Percentiles rank a stretch among this genome's conserved stretches.
Conservation (phyloP, 2,113 vertebrate species). For the Gymnarchus niloticus region DNA sequence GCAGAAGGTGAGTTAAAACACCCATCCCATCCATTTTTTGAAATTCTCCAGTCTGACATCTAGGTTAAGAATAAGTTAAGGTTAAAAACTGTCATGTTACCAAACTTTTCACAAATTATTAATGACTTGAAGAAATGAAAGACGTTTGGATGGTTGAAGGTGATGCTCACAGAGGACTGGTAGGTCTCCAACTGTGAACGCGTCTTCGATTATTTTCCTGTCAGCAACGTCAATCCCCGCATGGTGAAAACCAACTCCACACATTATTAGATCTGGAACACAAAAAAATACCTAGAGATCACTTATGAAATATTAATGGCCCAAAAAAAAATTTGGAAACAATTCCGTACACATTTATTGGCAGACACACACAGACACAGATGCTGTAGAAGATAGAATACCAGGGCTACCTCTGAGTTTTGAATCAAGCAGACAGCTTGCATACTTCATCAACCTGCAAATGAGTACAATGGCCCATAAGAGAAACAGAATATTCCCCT, state of each 20-base stretch:
- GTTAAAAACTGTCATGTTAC: slow-evolving; percentile 8
- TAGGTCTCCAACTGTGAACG: slow-evolving; percentile 79
- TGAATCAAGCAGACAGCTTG: slow-evolving; percentile 77
- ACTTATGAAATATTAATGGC: slow-evolving; percentile 5
- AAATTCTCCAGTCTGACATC: not conserved
- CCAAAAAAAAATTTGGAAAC: slow-evolving; percentile 5
- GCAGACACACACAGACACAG: not conserved
- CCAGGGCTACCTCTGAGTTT: slow-evolving; percentile 79
- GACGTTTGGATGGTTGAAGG: not conserved
- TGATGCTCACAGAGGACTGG: slow-evolving; percentile 87
- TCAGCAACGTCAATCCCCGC: slow-evolving; percentile 87
- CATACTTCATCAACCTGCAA: slow-evolving; percentile 74
- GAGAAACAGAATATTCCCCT: not conserved
- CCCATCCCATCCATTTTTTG: not conserved
- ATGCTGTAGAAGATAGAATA: not conserved
- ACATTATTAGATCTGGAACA: slow-evolving; percentile 72
- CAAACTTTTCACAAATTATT: slow-evolving; percentile 11
- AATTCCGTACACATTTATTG: not conserved
- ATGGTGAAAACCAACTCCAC: slow-evolving; percentile 89
- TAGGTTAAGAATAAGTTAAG: slow-evolving; percentile 7
- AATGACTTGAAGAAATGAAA: not conserved
- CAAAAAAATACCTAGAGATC: slow-evolving; percentile 12
- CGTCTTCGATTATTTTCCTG: slow-evolving; percentile 80
- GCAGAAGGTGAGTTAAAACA: not conserved
- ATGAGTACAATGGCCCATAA: slow-evolving; percentile 13